Base-by-base conservation (phyloP, 1,140 invertebrate species). In the Pogonomyrmex californicus region DNA sequence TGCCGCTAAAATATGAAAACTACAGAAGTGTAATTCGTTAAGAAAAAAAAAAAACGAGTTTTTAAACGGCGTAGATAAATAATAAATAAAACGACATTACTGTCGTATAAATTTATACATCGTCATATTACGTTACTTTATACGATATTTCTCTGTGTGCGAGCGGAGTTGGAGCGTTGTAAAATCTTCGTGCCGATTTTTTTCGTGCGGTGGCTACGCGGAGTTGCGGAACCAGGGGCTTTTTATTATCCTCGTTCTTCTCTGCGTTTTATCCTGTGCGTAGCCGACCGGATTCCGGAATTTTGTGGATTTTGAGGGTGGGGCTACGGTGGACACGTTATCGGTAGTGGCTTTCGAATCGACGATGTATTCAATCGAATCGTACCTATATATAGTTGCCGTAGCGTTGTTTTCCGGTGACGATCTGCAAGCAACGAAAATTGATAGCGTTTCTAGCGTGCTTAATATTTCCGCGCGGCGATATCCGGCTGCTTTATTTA, bases 161-260 rank as follows among this genome's bases (percentile, higher is more conserved):
- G 17, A 54, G 23, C 17, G 17, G 23, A 71, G 38, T 58, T 58
- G 2, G 49, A 82, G 23, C 77, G 17, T 60, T 47, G n/a, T 36
- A 47, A 82, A 58, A 73, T 83, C 79, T 83, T 73, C n/a, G 30
- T 49, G 5, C 17, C 54, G 70, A 83, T 83, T 83, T 83, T 68
- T 82, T 63, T 49, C 41, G 54, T 71, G 51, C 65, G 78, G n/a
- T n/a, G 14, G 36, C 63, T 41, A 65, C 68, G 68, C 12, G 17
- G 47, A 66, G 77, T 30, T 54, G 62, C 49, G 62, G 47, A 47
- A 51, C 36, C 33, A 60, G 47, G 38, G 56, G 54, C 68, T 83
- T 83, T 83, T 83, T 83, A 83, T 83, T 83, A 83, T 83, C 68
- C 79, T 83, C 68, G 79, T 83, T 75, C 68, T 83, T 83, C 68